Evolutionary conservation across 2,113 vertebrate genomes (phyloP), one percentile per base, ranked within the genome.

Genomic region (Balaeniceps rex): DNA sequence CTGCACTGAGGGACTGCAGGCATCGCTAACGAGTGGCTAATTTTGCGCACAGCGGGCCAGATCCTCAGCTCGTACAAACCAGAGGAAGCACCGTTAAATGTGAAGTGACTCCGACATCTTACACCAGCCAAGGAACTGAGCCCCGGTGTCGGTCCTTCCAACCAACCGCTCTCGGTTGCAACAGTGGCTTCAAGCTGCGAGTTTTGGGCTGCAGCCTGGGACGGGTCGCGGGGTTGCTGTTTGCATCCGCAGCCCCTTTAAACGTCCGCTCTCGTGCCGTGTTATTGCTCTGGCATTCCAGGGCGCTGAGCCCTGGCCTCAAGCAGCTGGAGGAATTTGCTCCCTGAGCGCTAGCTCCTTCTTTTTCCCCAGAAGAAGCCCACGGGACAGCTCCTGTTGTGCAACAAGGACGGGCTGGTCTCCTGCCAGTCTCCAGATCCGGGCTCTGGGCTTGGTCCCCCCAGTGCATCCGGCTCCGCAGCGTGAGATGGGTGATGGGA

Each of bases 281-380:
- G 58, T 96, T 97, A 97, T 93, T 87, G 4, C 91, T 93, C 91
- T 26, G 63, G 87, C 87, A 95, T 96, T 97, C 95, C 95, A 38
- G 69, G 93, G 69, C 0, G 19, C 91, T 81, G 69, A 96, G 94
- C 69, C 89, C 49, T 28, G 42, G 93, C 91, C 95, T 93, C 93
- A 44, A 91, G 89, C 81, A 83, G 93, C 74, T 10, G 0, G 66
- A 97, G 95, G 94, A 97, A 97, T 97, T 95, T 94, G 93, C 94
- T 97, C 78, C 91, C 70, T 28, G 14, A 95, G 93, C 60, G 16
- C 52, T 94, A 94, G 89, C 87, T 93, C 63, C 65, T 84, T 29
- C 38, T 74, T 26, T 69, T 44, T 38, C 79, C 79, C 65, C n/a
- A n/a, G 47, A 88, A 83, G 65, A 28, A 76, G 54, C 76, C 58